phyloP scores from a whole-genome alignment of 2,113 vertebrate species.

The Dromas ardeola region DNA sequence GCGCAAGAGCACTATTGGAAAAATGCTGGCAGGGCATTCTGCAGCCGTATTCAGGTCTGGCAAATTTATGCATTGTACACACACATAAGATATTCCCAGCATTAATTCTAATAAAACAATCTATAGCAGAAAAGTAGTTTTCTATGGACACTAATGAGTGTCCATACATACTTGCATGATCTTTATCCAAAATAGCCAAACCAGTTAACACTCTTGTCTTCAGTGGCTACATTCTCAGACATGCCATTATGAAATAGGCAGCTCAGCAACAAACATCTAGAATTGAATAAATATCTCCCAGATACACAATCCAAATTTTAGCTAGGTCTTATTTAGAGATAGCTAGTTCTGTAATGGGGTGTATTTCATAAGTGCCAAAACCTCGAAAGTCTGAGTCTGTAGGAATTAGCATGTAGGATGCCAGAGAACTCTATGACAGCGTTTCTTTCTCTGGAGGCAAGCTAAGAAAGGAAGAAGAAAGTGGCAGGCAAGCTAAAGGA shows the following conservation, averaged over 20 bases:
- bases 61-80: neutral
- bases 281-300: neutral
- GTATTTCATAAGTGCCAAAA: neutral
- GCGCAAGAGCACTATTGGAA: neutral
- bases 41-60: neutral
- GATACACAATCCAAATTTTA: neutral
- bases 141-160: neutral
- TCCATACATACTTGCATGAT: rapidly evolving
- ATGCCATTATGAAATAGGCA: neutral
- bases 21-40: neutral
- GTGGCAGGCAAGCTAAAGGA: neutral
- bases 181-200: neutral
- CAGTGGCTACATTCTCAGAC: neutral
- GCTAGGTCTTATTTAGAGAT: neutral
- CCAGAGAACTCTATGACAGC: neutral
- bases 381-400: neutral
- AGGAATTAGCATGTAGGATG: neutral
- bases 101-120: neutral
- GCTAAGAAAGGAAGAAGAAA: neutral
- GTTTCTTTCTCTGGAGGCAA: neutral
- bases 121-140: neutral
- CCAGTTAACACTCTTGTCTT: neutral
- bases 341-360: neutral
- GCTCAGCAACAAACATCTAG: neutral
- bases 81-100: neutral